Conservation (phyloP, 30 jellyfish, hydroid and myxozoan genomes). For the Turritopsis rubra region DNA sequence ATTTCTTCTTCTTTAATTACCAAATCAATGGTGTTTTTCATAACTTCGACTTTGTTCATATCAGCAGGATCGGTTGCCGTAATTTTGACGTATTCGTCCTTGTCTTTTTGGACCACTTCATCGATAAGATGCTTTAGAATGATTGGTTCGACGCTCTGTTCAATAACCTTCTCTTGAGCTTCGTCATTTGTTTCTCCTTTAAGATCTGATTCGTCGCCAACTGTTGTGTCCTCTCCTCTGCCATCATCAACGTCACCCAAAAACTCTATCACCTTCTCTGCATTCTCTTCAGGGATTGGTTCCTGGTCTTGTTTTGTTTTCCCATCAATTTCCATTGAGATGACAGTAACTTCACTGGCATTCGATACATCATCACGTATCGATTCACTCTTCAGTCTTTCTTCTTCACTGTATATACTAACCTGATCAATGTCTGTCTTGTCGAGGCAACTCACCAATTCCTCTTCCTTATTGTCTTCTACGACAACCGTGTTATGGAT, state of each 20-base stretch:
- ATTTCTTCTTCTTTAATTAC: not conserved
- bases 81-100: too few relatives aligned
- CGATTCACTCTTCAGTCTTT: constrained; percentile 7
- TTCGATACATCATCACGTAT: constrained; percentile 9
- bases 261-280: not conserved
- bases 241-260: not conserved
- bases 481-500: not conserved
- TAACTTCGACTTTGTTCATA: not conserved
- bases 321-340: not conserved
- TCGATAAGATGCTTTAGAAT: not conserved
- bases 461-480: not conserved
- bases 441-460: not conserved
- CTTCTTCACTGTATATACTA: constrained; percentile 4
- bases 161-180: not conserved
- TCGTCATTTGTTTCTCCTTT: not conserved
- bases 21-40: not conserved
- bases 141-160: not conserved
- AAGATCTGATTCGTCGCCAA: not conserved
- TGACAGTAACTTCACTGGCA: not conserved
- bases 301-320: not conserved
- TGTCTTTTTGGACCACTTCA: not conserved
- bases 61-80: not conserved
- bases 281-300: not conserved
- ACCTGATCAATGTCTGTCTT: not conserved
- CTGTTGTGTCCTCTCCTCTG: not conserved